Evolutionary conservation across 2,888 invertebrate species (phyloP).

Genomic region (Hemicrepidius hirtus): DNA sequence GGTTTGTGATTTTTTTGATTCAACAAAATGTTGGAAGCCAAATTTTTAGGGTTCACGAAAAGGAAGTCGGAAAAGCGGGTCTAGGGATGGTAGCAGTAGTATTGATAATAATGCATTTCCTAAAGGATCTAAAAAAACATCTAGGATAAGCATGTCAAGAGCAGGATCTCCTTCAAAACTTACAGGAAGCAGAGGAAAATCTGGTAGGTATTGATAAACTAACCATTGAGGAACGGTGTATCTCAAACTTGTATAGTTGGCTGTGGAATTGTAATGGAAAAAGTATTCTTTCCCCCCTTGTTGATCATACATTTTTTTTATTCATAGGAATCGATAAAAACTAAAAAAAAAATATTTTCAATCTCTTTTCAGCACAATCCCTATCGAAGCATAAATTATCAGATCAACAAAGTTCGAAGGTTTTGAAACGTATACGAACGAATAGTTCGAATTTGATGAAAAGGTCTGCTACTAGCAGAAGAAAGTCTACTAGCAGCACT

Average conservation of each 20-base stretch:
- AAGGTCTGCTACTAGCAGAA: conserved; percentile 42
- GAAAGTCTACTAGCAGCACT: conserved; percentile 44
- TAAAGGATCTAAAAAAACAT: conserved; percentile 16
- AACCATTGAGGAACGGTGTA: too few relatives aligned
- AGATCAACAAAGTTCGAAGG: background rate
- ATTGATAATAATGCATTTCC: background rate
- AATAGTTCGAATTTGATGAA: conserved; percentile 39
- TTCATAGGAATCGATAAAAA: background rate
- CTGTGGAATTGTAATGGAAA: too few relatives aligned
- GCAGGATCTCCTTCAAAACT: too few relatives aligned
- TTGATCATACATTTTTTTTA: too few relatives aligned
- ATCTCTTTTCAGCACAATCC: background rate
- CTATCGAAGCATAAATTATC: background rate
- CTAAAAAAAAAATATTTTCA: background rate
- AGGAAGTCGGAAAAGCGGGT: conserved; percentile 36
- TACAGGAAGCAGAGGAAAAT: background rate
- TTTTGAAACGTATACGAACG: conserved; percentile 40
- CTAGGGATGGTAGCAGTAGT: conserved; percentile 11
- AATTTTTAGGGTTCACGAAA: conserved; percentile 13
- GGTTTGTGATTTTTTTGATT: background rate
- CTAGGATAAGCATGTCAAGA: background rate
- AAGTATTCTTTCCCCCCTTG: too few relatives aligned
- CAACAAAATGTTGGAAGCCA: background rate
- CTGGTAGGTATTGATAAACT: background rate
- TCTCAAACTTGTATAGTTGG: too few relatives aligned